Base-by-base conservation (phyloP, 2,113 vertebrate species). In the Semnornis frantzii region DNA sequence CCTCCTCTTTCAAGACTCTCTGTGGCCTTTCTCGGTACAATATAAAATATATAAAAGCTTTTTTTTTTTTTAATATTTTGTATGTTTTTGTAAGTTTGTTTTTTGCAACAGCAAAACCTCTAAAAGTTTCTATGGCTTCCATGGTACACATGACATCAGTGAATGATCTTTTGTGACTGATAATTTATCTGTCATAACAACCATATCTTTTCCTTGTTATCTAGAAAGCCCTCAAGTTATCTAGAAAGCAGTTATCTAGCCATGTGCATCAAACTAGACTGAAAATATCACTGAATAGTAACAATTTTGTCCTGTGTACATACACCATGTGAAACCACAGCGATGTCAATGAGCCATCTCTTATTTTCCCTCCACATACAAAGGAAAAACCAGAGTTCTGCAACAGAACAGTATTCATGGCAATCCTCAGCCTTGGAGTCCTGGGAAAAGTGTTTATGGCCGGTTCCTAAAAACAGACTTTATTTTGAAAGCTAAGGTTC, bases 251-350 rank as follows among this genome's bases (percentile, higher is more conserved):
- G 8, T 59, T 80, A 30, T 59, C 66, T 81, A 85, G 14, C 6
- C 19, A 28, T 39, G 15, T 39, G 19, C 3, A 1, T 62, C 23
- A 65, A 75, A 79, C 19, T 39, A 75, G 37, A 62, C 34, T 79
- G 39, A 50, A 69, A 79, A 50, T 74, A 25, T 55, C 74, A 42
- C 57, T 58, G 14, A 37, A 64, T 5, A 59, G 21, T 6, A n/a
- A 4, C 6, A 54, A n/a, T 91, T 85, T 74, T 74, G 34, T 68
- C 25, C 57, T 54, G 5, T 73, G 31, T 75, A 70, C 42, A 25
- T 50, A 33, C 2, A 60, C 15, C 1, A 0, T 18, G 16, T 65
- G 28, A 65, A 79, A 63, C 14, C n/a, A n/a, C 8, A 65, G 18
- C 3, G 5, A 3, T 66, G 25, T 65, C 33, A 55, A 15, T 37